phyloP scores from a whole-genome alignment of 2,113 vertebrate genomes.

The Pongo pygmaeus region DNA sequence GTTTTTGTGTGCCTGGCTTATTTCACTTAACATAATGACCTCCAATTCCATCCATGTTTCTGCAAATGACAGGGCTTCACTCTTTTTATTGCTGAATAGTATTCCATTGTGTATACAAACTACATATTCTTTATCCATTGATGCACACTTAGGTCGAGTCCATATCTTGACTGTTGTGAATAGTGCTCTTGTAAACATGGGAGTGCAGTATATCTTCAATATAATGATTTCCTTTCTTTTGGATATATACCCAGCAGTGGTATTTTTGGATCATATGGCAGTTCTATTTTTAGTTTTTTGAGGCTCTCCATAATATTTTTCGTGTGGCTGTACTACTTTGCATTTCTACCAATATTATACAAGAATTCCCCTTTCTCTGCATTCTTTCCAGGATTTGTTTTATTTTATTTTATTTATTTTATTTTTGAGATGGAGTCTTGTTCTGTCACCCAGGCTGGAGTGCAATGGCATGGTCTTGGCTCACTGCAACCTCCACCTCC shows the following conservation, averaged over 20 bases:
- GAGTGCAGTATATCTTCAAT: not conserved
- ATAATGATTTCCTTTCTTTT: not conserved
- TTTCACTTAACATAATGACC: not conserved
- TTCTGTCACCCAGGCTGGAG: too few species aligned
- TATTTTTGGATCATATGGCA: not conserved
- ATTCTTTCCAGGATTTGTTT: not conserved
- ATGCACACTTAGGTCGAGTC: not conserved
- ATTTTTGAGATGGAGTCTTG: too few species aligned
- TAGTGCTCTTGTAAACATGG: not conserved
- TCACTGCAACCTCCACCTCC: too few species aligned
- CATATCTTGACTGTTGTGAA: not conserved
- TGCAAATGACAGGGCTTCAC: not conserved
- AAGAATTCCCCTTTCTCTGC: not conserved
- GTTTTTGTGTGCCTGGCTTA: not conserved
- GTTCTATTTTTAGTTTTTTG: not conserved
- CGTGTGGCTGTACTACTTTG: not conserved
- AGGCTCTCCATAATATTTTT: not conserved
- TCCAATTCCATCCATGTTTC: not conserved
- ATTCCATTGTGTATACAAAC: not conserved
- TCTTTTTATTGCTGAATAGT: not conserved
- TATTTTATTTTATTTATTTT: too few species aligned
- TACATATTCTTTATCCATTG: not conserved
- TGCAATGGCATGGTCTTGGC: too few species aligned
- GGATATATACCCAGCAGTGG: not conserved
- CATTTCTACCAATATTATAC: not conserved